Conservation (phyloP, 1,140 invertebrate species). For the Aplysia californica region DNA sequence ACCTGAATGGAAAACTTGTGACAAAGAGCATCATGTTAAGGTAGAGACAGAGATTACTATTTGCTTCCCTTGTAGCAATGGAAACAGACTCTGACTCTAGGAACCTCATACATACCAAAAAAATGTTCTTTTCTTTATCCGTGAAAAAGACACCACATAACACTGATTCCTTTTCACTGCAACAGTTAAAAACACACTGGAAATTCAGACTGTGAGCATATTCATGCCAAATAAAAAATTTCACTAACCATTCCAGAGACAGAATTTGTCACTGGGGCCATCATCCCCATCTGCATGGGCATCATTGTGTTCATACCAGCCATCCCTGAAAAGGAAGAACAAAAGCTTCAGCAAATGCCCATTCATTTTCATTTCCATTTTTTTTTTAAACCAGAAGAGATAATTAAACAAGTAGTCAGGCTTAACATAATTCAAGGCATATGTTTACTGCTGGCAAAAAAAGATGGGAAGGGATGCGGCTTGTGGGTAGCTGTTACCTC, state of each 20-base stretch:
- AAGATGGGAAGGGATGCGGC: not conserved
- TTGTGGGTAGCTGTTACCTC: no score
- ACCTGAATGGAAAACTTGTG: no score
- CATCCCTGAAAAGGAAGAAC: not conserved
- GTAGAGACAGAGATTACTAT: no score
- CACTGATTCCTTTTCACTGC: not conserved
- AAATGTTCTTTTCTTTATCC: no score
- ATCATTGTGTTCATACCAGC: slow-evolving; percentile 47
- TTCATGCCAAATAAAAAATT: slow-evolving; percentile 28
- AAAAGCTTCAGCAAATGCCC: not conserved
- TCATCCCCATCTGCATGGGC: slow-evolving; percentile 62
- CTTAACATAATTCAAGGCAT: not conserved
- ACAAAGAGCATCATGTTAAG: no score
- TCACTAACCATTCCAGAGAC: no score
- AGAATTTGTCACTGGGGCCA: slow-evolving; percentile 61
- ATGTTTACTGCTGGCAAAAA: not conserved
- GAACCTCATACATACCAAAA: no score
- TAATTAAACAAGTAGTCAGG: not conserved
- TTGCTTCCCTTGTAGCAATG: not conserved
- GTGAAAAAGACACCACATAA: no score
- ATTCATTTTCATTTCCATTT: not conserved
- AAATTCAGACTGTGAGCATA: not conserved
- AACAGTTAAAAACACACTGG: not conserved
- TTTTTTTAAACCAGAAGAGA: not conserved
- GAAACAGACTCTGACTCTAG: no score